Percentiles rank a stretch among this genome's conserved stretches.
These are phyloP conservation scores for Upupa epops DNA, from an alignment of 2,113 vertebrate genomes.

Conservation along the genomic window DNA sequence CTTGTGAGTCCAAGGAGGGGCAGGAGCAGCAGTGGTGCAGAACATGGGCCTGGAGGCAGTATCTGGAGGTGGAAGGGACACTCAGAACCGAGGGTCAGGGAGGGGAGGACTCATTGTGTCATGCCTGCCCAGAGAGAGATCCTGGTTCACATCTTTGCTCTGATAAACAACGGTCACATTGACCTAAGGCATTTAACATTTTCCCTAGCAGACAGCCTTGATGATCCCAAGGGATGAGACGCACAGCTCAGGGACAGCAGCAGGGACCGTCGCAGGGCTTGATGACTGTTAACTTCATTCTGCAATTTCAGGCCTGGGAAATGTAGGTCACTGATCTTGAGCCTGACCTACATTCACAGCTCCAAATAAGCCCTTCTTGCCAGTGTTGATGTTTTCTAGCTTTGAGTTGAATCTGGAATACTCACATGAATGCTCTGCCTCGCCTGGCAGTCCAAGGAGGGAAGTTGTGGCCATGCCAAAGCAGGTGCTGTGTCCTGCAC, in stretches of 20 bases:
- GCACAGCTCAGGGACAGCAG: not conserved
- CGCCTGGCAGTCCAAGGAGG: not conserved
- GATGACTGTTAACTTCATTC: not conserved
- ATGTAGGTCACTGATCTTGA: slow-evolving; percentile 48
- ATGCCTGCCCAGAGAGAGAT: not conserved
- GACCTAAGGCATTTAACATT: not conserved
- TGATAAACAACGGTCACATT: not conserved
- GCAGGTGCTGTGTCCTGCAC: not conserved
- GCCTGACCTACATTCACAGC: slow-evolving; percentile 52
- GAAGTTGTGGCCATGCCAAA: rapidly evolving
- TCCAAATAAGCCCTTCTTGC: slow-evolving; percentile 50
- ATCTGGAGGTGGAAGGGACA: not conserved
- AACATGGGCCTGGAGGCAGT: not conserved
- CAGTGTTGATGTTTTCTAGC: not conserved
- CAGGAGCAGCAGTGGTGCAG: not conserved
- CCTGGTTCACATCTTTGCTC: not conserved
- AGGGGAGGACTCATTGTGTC: not conserved
- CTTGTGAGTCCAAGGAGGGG: not conserved
- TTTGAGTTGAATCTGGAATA: not conserved
- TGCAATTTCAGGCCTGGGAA: slow-evolving; percentile 32
- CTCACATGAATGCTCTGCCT: not conserved
- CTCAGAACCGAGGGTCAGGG: not conserved
- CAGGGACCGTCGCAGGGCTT: not conserved
- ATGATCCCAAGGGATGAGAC: not conserved
- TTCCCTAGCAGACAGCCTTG: not conserved